Base-by-base conservation (phyloP, 2,113 vertebrate species). In the Xyrauchen texanus region DNA sequence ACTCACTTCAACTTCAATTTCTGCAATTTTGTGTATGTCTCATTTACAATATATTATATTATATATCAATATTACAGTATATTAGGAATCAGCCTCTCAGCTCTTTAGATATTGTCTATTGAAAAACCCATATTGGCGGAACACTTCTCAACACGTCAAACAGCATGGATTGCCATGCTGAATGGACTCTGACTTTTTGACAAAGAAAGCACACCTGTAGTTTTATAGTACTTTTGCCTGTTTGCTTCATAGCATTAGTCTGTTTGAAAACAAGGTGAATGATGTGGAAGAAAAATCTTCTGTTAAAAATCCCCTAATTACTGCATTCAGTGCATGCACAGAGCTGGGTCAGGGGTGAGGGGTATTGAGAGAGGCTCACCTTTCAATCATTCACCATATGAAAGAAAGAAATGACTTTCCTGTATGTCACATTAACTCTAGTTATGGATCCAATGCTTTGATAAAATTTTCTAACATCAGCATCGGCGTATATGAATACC, bases 251-350 rank as follows among this genome's bases (percentile, higher is more conserved):
- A 13, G 8, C 75, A 73, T 77, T 77, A 61, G 68, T 69, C 74
- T 45, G 53, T 57, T 71, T 74, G 63, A 57, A 58, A 77, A 67
- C 42, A 42, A 4, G 7, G 42, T 53, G 68, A 63, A 77, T 10
- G 53, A 65, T 72, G 75, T 51, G 46, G 42, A 9, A 55, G 68
- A 47, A 72, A 73, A 68, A 58, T 57, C 64, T 51, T 61, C 58
- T 58, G 67, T 11, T 68, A 62, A 77, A 73, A 80, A 68, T 65
- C 10, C 34, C 11, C 7, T 84, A 67, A 78, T 78, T 76, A 75
- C 69, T 77, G 70, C 66, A 82, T 72, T 81, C 78, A 77, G 78
- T 68, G 66, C 76, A 78, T 79, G 67, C 65, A 66, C 70, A 65
- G 67, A 81, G 68, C 78, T 68, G 75, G 68, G 47, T 8, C 64